Conservation (phyloP, 2,888 invertebrate genomes). For the Heterodera filipjevi region DNA sequence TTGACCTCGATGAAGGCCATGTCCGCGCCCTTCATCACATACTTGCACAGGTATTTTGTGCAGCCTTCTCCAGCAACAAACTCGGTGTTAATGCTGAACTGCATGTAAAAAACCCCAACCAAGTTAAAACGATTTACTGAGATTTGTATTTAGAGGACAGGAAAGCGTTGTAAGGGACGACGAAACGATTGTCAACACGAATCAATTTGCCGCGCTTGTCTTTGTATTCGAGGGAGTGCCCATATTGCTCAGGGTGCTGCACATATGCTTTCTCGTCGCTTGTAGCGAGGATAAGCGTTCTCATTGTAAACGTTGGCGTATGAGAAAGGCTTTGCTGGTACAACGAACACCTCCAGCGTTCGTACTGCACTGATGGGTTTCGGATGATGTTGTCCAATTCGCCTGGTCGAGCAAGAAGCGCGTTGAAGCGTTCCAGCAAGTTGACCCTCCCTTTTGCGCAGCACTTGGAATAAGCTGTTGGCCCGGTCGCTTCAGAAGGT, state of each 20-base stretch:
- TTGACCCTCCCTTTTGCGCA: not conserved
- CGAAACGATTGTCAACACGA: not conserved
- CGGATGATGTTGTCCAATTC: not conserved
- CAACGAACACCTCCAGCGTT: not conserved
- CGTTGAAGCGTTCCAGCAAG: not conserved
- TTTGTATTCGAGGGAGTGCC: not conserved
- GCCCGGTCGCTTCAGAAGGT: not conserved
- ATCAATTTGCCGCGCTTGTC: not conserved
- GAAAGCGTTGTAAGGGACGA: not conserved
- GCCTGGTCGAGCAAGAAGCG: not conserved
- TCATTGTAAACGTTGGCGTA: not conserved
- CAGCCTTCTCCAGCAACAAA: slow-evolving; percentile 13
- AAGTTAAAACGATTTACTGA: not conserved
- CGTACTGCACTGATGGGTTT: not conserved
- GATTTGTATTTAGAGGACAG: slow-evolving; percentile 9
- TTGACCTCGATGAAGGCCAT: slow-evolving; percentile 8
- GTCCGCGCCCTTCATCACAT: slow-evolving; percentile 7
- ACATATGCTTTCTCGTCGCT: not conserved
- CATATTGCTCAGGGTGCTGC: not conserved
- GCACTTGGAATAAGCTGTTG: not conserved
- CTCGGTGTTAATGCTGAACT: slow-evolving; percentile 1
- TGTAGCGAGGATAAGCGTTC: not conserved
- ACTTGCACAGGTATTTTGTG: not conserved
- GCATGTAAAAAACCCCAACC: not conserved
- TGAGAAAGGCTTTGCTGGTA: not conserved